Evolutionary conservation across 2,113 vertebrate species (phyloP).

Genomic region (Megalops atlanticus): DNA sequence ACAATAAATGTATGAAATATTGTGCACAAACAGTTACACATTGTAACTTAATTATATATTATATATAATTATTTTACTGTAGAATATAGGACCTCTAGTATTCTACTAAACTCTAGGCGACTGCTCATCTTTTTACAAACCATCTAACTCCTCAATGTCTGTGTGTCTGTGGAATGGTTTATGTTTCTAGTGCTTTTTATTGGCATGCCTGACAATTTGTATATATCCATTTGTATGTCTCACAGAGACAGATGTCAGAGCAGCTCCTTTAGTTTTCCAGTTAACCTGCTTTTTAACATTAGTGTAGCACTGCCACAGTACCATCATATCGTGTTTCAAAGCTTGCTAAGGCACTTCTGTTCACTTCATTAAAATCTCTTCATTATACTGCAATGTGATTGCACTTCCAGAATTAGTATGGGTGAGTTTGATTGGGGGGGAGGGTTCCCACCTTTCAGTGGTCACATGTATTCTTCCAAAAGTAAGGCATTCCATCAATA

Average conservation of each 20-base stretch:
- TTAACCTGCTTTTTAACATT: slow-evolving; percentile 29
- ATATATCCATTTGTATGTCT: slow-evolving; percentile 32
- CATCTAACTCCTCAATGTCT: slow-evolving; percentile 55
- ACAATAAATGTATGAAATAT: slow-evolving; percentile 61
- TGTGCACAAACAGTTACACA: slow-evolving; percentile 59
- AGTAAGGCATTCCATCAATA: slow-evolving; percentile 34
- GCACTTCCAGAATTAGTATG: neutral
- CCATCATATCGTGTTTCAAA: slow-evolving; percentile 9
- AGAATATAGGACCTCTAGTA: slow-evolving; percentile 61
- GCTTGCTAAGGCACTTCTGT: neutral
- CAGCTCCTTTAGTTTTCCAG: slow-evolving; percentile 32
- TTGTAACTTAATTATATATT: slow-evolving; percentile 56
- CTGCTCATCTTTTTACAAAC: slow-evolving; percentile 55
- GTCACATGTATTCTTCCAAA: slow-evolving; percentile 2
- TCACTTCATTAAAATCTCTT: neutral
- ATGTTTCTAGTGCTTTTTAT: slow-evolving; percentile 60
- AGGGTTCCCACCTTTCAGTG: neutral
- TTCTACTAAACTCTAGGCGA: slow-evolving; percentile 52
- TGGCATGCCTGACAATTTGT: slow-evolving; percentile 67
- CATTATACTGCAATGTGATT: neutral
- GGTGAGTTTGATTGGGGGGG: neutral
- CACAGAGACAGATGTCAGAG: slow-evolving; percentile 32
- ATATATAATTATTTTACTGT: slow-evolving; percentile 62
- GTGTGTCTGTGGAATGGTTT: slow-evolving; percentile 63
- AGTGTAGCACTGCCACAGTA: slow-evolving; percentile 13